A percentile compares a stretch with the other conserved stretches of the same genome.
These are phyloP conservation scores for Lacerta agilis DNA, from an alignment of 2,797 vertebrate genomes.

Conservation along the genomic window DNA sequence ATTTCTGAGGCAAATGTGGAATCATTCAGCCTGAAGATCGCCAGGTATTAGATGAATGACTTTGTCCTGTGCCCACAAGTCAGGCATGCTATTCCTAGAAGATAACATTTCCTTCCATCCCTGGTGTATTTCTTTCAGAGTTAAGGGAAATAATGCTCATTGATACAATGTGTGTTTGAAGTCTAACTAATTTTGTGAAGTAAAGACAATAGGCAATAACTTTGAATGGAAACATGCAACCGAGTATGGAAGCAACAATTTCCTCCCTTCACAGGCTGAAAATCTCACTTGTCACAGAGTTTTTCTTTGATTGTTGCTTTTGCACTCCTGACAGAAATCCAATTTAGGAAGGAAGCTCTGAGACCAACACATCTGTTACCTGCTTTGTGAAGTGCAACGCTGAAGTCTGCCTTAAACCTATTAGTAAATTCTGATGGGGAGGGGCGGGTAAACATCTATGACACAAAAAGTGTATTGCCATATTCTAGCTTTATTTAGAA, in stretches of 20 bases:
- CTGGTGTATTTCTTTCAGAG: not conserved
- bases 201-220: conserved; percentile 41
- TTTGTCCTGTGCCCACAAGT: not conserved
- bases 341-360: conserved; percentile 52
- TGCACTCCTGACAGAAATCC: conserved; percentile 63
- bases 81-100: not conserved
- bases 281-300: conserved; percentile 37
- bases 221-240: conserved; percentile 24
- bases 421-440: conserved; percentile 35
- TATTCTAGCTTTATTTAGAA: conserved; percentile 23
- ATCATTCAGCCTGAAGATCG: not conserved
- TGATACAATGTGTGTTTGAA: not conserved
- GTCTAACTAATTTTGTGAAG: conserved; percentile 26
- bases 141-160: not conserved
- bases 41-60: not conserved
- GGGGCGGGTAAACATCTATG: not conserved
- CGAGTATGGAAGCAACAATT: conserved; percentile 28
- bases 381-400: conserved; percentile 60
- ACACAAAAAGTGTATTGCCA: not conserved
- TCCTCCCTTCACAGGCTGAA: conserved; percentile 47
- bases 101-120: not conserved
- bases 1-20: not conserved
- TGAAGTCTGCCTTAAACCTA: conserved; percentile 32
- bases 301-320: conserved; percentile 56
- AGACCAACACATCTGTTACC: conserved; percentile 48